Base-by-base conservation (phyloP, 2,113 vertebrate species). In the Rhabdornis inornatus region DNA sequence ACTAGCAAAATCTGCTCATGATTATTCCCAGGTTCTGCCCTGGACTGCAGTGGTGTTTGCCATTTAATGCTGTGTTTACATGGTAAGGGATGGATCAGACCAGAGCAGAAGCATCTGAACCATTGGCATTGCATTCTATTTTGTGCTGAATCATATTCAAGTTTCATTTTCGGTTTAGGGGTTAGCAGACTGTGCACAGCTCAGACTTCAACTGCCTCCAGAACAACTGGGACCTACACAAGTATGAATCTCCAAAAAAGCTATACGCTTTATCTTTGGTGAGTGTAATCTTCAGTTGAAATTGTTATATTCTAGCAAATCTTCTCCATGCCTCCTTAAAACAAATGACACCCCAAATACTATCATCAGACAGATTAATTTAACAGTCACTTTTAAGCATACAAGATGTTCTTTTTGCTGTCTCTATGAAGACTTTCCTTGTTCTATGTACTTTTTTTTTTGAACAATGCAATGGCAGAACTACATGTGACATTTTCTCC, bases 61-160 rank as follows among this genome's bases (percentile, higher is more conserved):
- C 97, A 87, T 83, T 94, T 90, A 86, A 94, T 91, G 88, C 89
- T 82, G 91, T 98, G 97, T 98, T 98, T 97, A 98, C 97, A 93
- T 42, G 95, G 95, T 92, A 95, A 97, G 96, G 93, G 92, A 97
- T 93, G 93, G 96, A 96, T 92, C 96, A 97, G 96, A 96, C 92
- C 94, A 94, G 97, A 97, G 93, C 91, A 97, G 93, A 94, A 97
- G 94, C 86, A 94, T 97, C 96, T 98, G 97, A 98, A 96, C 97
- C 97, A 97, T 96, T 97, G 95, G 93, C 97, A 94, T 95, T 85
- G 93, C 95, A 95, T 97, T 94, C 92, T 92, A 93, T 97, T 98
- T 98, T 98, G 96, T 97, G 97, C 95, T 96, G 98, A 98, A 98
- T 98, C 97, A 97, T 96, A 97, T 96, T 97, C 97, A 97, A 96